Conservation (phyloP, 2,113 vertebrate genomes). For the Nerophis lumbriciformis region DNA sequence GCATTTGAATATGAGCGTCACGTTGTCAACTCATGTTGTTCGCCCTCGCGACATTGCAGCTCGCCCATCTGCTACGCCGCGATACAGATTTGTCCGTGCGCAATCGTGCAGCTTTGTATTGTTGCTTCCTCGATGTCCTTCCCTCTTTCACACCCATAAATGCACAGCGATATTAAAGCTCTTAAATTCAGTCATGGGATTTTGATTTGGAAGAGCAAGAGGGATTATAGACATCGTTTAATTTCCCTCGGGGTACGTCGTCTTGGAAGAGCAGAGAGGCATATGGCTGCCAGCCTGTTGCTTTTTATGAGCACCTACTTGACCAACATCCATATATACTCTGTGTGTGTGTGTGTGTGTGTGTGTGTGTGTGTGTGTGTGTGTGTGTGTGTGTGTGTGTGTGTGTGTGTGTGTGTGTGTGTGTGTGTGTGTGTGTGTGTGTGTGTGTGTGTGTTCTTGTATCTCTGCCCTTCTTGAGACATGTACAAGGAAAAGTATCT, state of each 20-base stretch:
- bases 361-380: not conserved
- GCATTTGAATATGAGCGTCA: constrained; percentile 52
- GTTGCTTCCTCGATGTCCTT: constrained; percentile 12
- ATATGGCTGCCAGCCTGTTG: constrained; percentile 43
- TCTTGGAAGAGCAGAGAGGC: constrained; percentile 44
- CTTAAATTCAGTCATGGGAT: constrained; percentile 52
- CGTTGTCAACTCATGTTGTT: constrained; percentile 34
- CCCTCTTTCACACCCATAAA: constrained; percentile 42
- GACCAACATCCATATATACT: constrained; percentile 8
- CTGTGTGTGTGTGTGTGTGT: constrained; percentile 9
- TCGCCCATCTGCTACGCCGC: constrained; percentile 48
- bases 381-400: constrained; percentile 11
- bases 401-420: not conserved
- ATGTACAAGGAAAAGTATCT: no score
- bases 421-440: constrained; percentile 15
- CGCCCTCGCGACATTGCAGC: constrained; percentile 33
- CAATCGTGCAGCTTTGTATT: not conserved
- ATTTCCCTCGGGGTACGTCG: constrained; percentile 55
- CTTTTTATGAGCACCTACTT: constrained; percentile 19
- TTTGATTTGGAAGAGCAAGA: constrained; percentile 54
- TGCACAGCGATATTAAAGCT: constrained; percentile 51
- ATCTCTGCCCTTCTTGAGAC: no score
- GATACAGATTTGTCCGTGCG: constrained; percentile 39
- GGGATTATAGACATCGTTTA: constrained; percentile 63
- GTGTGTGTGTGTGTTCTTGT: not conserved